These are phyloP conservation scores for Temnothorax curvispinosus DNA, from an alignment of 1,140 invertebrate genomes.

Conservation along the genomic window DNA sequence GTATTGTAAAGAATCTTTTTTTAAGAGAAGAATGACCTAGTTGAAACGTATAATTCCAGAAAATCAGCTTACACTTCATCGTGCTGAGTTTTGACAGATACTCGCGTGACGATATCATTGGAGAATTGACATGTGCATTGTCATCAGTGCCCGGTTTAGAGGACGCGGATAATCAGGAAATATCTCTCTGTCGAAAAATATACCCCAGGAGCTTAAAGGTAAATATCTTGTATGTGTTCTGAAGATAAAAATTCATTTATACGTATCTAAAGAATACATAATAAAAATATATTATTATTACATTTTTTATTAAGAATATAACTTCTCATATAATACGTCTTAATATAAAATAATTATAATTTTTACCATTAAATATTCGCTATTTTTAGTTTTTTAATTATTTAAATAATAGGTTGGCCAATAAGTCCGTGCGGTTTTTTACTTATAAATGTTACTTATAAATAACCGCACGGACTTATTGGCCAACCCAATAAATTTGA, in stretches of 20 bases:
- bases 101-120: slow-evolving; percentile 98
- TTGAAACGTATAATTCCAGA: slow-evolving; percentile 84
- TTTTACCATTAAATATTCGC: no score
- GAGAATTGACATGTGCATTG: slow-evolving; percentile 96
- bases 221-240: slow-evolving; percentile 62
- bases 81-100: slow-evolving; percentile 98
- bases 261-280: no score
- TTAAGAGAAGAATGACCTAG: not conserved
- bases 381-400: no score
- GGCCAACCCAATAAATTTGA: no score
- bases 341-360: no score
- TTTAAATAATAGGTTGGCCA: no score
- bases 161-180: slow-evolving; percentile 91
- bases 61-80: slow-evolving; percentile 96
- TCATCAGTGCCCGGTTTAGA: slow-evolving; percentile 91
- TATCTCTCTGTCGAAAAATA: slow-evolving; percentile 93
- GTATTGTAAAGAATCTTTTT: not conserved
- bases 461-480: no score
- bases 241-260: not conserved
- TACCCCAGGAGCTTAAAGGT: slow-evolving; percentile 95
- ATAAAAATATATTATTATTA: no score
- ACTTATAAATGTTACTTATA: no score
- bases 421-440: no score
- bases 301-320: no score
- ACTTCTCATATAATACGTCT: no score